These are phyloP conservation scores for Brachionus paranguensis DNA, from an alignment of 1,140 invertebrate species.

Conservation along the genomic window DNA sequence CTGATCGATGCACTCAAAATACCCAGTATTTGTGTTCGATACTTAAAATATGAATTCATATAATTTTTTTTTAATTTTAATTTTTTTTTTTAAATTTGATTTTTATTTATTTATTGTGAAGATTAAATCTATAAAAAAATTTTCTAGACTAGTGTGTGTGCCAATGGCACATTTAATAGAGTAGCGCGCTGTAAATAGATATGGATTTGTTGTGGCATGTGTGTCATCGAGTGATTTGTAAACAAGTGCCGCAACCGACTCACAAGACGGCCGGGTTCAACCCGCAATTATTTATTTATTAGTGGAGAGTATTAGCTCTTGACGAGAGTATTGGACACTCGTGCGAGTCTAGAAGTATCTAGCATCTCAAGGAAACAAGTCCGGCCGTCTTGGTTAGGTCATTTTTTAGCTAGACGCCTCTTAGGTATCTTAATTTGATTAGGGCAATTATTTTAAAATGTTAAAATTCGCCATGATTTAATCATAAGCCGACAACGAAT, in stretches of 20 bases:
- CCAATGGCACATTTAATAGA: not conserved
- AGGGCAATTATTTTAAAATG: not conserved
- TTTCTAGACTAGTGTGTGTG: not conserved
- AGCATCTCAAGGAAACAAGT: not conserved
- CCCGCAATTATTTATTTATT: not conserved
- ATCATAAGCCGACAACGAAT: not conserved
- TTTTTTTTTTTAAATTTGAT: not conserved
- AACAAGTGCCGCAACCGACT: not conserved
- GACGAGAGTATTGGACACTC: not conserved
- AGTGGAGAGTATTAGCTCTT: not conserved
- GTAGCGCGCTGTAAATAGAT: not conserved
- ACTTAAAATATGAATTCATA: conserved; percentile 29
- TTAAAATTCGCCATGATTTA: not conserved
- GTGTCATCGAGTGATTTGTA: not conserved
- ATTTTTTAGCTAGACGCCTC: not conserved
- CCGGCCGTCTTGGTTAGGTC: not conserved
- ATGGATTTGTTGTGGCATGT: not conserved
- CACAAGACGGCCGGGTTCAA: not conserved
- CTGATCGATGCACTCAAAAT: not conserved
- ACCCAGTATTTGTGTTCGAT: conserved; percentile 12
- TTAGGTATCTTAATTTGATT: not conserved
- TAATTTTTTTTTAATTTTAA: not conserved
- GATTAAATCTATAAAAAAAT: not conserved
- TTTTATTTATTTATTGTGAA: not conserved
- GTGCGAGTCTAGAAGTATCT: not conserved